Evolutionary conservation across 2,113 vertebrate genomes (phyloP).

Genomic region (Phainopepla nitens): DNA sequence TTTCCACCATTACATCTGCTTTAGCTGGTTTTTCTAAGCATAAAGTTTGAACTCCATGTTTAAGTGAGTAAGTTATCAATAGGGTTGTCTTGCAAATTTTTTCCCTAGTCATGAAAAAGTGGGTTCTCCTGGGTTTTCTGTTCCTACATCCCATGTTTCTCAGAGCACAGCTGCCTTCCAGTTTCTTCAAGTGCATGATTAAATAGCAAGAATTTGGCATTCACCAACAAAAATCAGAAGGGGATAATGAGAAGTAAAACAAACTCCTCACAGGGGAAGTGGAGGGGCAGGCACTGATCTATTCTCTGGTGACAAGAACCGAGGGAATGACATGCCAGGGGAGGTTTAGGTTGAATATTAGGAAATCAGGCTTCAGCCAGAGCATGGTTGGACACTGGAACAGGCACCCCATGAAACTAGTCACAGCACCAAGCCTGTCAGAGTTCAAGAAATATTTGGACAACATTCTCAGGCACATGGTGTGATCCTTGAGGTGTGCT

Average conservation of each 20-base stretch:
- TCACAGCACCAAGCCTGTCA: not conserved
- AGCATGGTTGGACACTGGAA: rapidly evolving
- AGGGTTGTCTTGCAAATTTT: conserved; percentile 7
- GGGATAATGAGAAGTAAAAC: not conserved
- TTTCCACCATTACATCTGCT: not conserved
- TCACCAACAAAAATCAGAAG: not conserved
- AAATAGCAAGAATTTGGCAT: not conserved
- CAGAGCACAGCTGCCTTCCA: not conserved
- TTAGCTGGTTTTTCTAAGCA: not conserved
- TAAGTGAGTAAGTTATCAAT: conserved; percentile 51
- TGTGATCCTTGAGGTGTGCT: not conserved
- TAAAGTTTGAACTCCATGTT: not conserved
- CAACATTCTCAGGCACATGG: not conserved
- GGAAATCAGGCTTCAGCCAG: not conserved
- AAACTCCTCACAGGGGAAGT: not conserved
- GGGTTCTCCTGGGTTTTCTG: not conserved
- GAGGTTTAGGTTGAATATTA: not conserved
- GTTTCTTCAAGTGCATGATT: not conserved
- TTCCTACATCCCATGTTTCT: not conserved
- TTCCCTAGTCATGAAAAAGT: not conserved
- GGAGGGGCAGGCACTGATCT: not conserved
- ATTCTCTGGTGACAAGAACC: not conserved
- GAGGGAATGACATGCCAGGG: not conserved
- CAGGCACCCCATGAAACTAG: no score
- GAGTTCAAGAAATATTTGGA: not conserved